Conservation (phyloP, 1,140 invertebrate species). For the Dendroctonus ponderosae region DNA sequence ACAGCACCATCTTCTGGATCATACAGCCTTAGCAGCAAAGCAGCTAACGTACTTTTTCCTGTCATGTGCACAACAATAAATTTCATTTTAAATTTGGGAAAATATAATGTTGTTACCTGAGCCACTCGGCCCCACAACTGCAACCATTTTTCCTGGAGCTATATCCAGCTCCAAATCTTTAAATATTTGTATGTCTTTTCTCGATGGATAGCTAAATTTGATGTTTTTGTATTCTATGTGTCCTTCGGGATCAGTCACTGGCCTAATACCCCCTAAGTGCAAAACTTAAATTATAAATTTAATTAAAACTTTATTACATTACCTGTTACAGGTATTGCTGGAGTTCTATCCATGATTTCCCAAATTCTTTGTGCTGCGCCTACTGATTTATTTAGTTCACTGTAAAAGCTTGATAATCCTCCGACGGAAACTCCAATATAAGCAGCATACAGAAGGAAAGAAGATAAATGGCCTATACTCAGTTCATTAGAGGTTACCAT, state of each 20-base stretch:
- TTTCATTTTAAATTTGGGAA: background rate
- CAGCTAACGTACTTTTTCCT: conserved; percentile 80
- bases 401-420: conserved; percentile 86
- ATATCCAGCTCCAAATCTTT: conserved; percentile 70
- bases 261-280: conserved; percentile 58
- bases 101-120: conserved; percentile 60
- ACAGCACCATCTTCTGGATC: conserved; percentile 70
- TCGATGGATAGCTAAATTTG: conserved; percentile 64
- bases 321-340: conserved; percentile 68
- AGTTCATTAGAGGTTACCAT: conserved; percentile 81
- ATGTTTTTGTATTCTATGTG: conserved; percentile 74
- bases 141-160: conserved; percentile 68
- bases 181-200: conserved; percentile 64
- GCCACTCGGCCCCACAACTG: conserved; percentile 82
- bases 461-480: conserved; percentile 85
- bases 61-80: background rate
- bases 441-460: conserved; percentile 89
- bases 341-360: conserved; percentile 82
- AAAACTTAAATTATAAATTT: conserved; percentile 1
- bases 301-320: conserved; percentile 28
- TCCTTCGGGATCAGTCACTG: conserved; percentile 55
- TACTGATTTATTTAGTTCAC: conserved; percentile 89
- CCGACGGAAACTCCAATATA: conserved; percentile 89
- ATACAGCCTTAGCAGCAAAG: conserved; percentile 77
- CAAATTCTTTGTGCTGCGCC: conserved; percentile 87